These are phyloP conservation scores for Aplodontia rufa DNA, from an alignment of 2,113 vertebrate genomes.

Conservation along the genomic window DNA sequence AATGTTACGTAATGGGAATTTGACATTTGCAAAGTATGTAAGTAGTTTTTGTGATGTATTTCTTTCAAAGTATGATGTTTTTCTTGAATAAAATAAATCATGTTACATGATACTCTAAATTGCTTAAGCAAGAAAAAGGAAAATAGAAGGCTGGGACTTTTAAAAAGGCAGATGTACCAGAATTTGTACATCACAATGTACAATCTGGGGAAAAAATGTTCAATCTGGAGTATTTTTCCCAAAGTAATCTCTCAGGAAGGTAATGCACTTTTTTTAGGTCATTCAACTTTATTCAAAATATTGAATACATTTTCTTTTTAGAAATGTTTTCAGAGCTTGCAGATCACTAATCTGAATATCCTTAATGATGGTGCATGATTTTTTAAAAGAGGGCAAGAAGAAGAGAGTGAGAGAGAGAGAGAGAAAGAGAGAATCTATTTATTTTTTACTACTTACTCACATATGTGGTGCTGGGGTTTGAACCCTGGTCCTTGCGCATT, in stretches of 20 bases:
- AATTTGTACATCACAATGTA: slow-evolving; percentile 35
- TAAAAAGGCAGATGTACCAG: neutral
- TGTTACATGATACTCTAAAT: neutral
- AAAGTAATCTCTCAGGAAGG: neutral
- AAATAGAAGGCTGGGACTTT: slow-evolving; percentile 11
- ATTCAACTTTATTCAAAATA: slow-evolving; percentile 24
- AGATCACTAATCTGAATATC: neutral
- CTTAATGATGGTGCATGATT: neutral
- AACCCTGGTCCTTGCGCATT: too few species aligned
- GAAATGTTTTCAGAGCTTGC: neutral
- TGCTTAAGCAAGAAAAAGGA: slow-evolving; percentile 12
- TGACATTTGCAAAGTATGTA: neutral
- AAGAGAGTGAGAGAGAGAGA: too few species aligned
- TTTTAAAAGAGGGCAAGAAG: too few species aligned
- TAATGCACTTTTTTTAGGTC: neutral
- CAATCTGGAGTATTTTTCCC: neutral
- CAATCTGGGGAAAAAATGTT: neutral
- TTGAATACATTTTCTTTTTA: neutral
- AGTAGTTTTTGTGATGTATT: neutral
- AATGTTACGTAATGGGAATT: neutral
- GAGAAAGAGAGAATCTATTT: too few species aligned
- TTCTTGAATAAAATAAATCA: slow-evolving; percentile 32
- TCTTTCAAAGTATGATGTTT: slow-evolving; percentile 12
- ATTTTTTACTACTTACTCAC: too few species aligned
- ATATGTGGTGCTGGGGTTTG: too few species aligned